Evolutionary conservation across 2,888 invertebrate genomes (phyloP), one percentile per base, ranked within the genome.

Genomic region (Xylota segnis): DNA sequence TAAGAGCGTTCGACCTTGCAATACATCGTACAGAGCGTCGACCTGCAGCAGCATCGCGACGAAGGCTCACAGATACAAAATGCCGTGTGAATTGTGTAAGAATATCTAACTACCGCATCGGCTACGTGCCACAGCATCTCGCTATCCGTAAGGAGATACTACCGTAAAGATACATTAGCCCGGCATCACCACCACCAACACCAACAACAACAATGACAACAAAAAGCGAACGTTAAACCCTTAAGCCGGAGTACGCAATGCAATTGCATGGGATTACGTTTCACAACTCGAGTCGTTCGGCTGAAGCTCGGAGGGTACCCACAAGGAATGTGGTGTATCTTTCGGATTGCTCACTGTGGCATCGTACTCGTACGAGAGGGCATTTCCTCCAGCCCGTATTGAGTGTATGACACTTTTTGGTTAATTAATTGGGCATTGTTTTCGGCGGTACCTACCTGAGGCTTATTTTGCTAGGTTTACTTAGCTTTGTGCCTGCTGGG

Each of bases 81-180:
- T 10, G 32, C 59, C 79, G 70, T 84, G 84, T 84, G 81, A 84
- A 84, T 81, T 79, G 81, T 75, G 76, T 56, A 76, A 81, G 81
- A 86, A 52, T 40, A 45, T 66, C 75, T 70, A 45, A 71, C 75
- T 70, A 74, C 75, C 43, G 68, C 68, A 56, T 58, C 50, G 71
- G 47, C 5, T 63, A 32, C 34, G 18, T 66, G 40, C 47, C 23
- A 34, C 45, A 66, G 74, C 74, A 56, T 75, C 68, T 70, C 32
- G 18, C 27, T 27, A 12, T 43, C 43, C 54, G 61, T 54, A 68
- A 65, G 23, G 34, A 52, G 65, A 79, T 65, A 72, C 58, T 45
- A 52, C 29, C 27, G 16, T 37, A 6, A 14, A 71, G 32, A 65
- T 58, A 50, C 63, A 56, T 27, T 47, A 58, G 47, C 50, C 34